Conservation (phyloP, 2,888 invertebrate genomes). For the Lutraria lutraria region DNA sequence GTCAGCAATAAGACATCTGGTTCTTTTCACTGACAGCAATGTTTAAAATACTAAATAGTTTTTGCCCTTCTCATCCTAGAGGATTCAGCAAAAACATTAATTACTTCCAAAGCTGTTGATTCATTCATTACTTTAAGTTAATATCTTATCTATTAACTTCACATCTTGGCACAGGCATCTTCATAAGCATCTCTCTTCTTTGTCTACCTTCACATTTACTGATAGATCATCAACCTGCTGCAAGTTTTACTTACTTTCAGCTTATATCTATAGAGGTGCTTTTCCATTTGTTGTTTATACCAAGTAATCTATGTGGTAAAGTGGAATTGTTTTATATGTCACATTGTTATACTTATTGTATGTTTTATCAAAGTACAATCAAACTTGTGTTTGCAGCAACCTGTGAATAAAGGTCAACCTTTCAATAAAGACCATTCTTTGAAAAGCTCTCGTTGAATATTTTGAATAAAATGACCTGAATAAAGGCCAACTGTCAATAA, state of each 20-base stretch:
- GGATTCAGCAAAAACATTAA: not conserved
- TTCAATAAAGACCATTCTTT: too few species aligned
- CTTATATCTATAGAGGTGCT: not conserved
- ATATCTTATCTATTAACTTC: not conserved
- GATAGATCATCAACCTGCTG: not conserved
- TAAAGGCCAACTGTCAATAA: too few species aligned
- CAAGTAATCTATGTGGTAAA: too few species aligned
- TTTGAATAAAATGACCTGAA: too few species aligned
- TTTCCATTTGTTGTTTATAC: too few species aligned
- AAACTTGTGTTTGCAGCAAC: too few species aligned
- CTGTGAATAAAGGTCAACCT: too few species aligned
- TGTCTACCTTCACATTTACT: not conserved
- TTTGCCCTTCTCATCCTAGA: not conserved
- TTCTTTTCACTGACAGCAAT: constrained; percentile 3
- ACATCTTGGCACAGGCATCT: not conserved
- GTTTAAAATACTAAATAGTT: constrained; percentile 1
- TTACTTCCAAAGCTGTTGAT: constrained; percentile 1
- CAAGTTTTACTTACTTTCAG: not conserved
- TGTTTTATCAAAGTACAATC: too few species aligned
- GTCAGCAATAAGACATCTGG: constrained; percentile 15
- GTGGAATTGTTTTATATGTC: too few species aligned
- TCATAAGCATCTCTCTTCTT: not conserved
- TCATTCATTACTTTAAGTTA: not conserved
- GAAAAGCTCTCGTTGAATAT: too few species aligned
- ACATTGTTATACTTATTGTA: too few species aligned